Percentiles rank a stretch among this genome's conserved stretches.
These are phyloP conservation scores for Catamblyrhynchus diadema DNA, from an alignment of 2,797 vertebrate genomes.

Conservation along the genomic window DNA sequence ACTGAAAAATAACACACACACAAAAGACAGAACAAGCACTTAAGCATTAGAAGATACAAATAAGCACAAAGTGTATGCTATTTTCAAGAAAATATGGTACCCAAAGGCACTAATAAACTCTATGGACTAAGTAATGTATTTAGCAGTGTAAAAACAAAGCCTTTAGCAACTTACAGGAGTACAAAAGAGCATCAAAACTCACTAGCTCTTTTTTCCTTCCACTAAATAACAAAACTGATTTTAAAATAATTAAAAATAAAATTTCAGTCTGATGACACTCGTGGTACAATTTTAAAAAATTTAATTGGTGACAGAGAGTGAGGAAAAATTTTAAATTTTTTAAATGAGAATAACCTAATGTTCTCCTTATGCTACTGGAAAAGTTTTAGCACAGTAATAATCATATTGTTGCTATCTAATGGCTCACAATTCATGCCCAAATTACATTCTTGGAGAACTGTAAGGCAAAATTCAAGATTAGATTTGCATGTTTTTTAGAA, in stretches of 20 bases:
- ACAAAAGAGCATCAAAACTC: not conserved
- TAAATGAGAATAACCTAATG: not conserved
- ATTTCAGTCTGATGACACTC: not conserved
- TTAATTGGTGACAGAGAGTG: not conserved
- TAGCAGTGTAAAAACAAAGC: constrained; percentile 34
- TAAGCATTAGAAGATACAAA: constrained; percentile 48
- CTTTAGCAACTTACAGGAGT: not conserved
- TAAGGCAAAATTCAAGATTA: not conserved
- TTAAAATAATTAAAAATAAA: not conserved
- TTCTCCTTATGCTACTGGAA: not conserved
- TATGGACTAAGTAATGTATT: constrained; percentile 22
- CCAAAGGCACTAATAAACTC: constrained; percentile 51
- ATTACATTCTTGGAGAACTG: not conserved
- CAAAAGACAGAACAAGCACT: constrained; percentile 37
- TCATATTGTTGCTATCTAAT: not conserved
- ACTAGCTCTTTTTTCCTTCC: not conserved
- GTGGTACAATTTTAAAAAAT: not conserved
- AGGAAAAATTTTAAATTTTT: not conserved
- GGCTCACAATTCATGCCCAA: not conserved
- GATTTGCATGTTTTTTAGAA: not conserved
- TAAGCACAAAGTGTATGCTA: constrained; percentile 28
- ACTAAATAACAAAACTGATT: not conserved
- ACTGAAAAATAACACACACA: constrained; percentile 45
- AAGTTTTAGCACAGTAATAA: not conserved
- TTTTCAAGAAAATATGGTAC: constrained; percentile 51